phyloP scores from a whole-genome alignment of 2,888 invertebrate genomes.

The Oligia latruncula region DNA sequence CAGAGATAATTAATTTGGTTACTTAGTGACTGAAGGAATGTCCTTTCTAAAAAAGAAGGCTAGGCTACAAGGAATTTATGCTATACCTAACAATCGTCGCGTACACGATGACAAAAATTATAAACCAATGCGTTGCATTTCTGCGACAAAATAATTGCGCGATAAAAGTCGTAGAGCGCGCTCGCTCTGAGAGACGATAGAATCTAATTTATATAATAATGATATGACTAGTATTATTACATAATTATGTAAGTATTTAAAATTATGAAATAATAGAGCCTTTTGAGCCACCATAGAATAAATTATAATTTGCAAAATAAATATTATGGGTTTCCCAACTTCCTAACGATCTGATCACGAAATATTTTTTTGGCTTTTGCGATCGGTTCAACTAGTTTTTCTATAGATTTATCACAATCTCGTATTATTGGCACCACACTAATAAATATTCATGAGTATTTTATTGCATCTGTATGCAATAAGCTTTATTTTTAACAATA shows the following conservation, averaged over 20 bases:
- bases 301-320: slow-evolving; percentile 2
- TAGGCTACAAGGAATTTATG: background rate
- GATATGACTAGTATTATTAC: too few species aligned
- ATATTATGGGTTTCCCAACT: slow-evolving; percentile 21
- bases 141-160: too few species aligned
- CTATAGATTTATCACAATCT: background rate
- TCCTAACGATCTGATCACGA: slow-evolving; percentile 19
- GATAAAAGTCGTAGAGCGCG: too few species aligned
- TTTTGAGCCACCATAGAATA: slow-evolving; percentile 20
- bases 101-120: too few species aligned
- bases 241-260: background rate
- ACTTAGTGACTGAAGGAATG: background rate
- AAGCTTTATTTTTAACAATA: slow-evolving; percentile 28
- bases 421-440: slow-evolving; percentile 13
- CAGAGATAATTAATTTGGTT: background rate
- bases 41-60: background rate
- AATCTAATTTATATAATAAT: too few species aligned
- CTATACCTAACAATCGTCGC: background rate
- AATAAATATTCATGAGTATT: slow-evolving; percentile 41
- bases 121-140: too few species aligned
- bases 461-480: slow-evolving; percentile 25
- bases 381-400: background rate
- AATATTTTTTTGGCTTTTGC: slow-evolving; percentile 10
- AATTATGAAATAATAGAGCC: slow-evolving; percentile 8
- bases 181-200: too few species aligned